Percentiles rank a stretch among this genome's conserved stretches.
These are phyloP conservation scores for Lycia hirtaria DNA, from an alignment of 2,888 invertebrate genomes.

Conservation along the genomic window DNA sequence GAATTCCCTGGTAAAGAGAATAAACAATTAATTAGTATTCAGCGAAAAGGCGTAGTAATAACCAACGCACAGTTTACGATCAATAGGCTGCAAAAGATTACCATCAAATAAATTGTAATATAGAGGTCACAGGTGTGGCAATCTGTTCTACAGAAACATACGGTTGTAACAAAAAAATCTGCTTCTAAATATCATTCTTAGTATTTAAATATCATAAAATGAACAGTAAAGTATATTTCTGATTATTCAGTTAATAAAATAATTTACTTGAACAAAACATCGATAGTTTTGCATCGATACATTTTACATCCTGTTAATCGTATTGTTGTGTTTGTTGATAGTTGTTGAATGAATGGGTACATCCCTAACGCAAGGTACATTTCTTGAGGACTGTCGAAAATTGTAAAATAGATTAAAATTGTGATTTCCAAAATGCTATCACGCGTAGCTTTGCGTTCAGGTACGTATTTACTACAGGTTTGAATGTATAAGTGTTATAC, in stretches of 20 bases:
- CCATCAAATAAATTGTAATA: conserved; percentile 6
- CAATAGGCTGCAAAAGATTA: conserved; percentile 12
- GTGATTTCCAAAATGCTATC: conserved; percentile 86
- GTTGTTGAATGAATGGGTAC: conserved; percentile 16
- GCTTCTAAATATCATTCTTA: no score
- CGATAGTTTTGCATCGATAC: neutral
- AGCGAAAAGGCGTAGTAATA: neutral
- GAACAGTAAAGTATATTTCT: no score
- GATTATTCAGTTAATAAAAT: no score
- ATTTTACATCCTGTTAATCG: neutral
- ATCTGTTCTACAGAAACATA: neutral
- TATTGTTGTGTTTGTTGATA: neutral
- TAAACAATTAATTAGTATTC: neutral
- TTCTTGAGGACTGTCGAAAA: conserved; percentile 64
- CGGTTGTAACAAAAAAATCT: neutral
- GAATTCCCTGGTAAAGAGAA: neutral
- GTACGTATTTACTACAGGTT: conserved; percentile 70
- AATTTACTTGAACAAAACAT: no score
- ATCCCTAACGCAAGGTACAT: conserved; percentile 71
- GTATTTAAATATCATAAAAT: no score
- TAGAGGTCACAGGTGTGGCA: conserved; percentile 14
- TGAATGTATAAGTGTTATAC: conserved; percentile 11
- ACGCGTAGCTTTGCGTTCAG: conserved; percentile 88
- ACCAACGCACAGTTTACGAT: conserved; percentile 2
- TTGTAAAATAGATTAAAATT: conserved; percentile 57